A percentile compares a stretch with the other conserved stretches of the same genome.
phyloP scores from a whole-genome alignment of 2,797 vertebrate species.

The Pseudochromis fuscus region DNA sequence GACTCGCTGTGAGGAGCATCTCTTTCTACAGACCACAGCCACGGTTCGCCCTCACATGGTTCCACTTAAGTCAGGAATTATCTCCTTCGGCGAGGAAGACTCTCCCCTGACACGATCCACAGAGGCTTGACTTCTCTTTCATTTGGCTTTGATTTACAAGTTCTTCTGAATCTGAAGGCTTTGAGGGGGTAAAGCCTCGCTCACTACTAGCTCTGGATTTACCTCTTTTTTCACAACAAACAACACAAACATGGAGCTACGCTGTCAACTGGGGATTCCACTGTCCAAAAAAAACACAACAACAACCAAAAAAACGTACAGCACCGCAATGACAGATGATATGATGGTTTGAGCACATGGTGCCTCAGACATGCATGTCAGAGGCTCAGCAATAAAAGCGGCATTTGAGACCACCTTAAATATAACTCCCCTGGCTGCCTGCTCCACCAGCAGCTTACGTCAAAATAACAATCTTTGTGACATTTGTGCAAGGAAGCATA shows the following conservation, averaged over 20 bases:
- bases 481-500: neutral
- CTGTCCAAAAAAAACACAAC: slow-evolving; percentile 6
- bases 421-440: slow-evolving; percentile 19
- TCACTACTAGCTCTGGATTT: slow-evolving; percentile 1
- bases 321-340: slow-evolving; percentile 15
- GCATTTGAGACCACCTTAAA: slow-evolving; percentile 45
- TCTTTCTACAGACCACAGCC: slow-evolving; percentile 38
- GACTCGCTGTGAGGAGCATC: slow-evolving; percentile 33
- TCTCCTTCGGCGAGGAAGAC: slow-evolving; percentile 61
- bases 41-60: slow-evolving; percentile 68
- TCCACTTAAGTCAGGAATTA: slow-evolving; percentile 77
- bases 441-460: slow-evolving; percentile 4
- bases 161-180: slow-evolving; percentile 33
- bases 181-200: neutral
- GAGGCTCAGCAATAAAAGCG: slow-evolving; percentile 6
- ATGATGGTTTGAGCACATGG: slow-evolving; percentile 25
- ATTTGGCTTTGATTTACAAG: slow-evolving; percentile 75
- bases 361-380: slow-evolving; percentile 20
- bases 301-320: no score
- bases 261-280: slow-evolving; percentile 13
- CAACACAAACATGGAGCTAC: slow-evolving; percentile 34
- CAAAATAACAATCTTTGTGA: slow-evolving; percentile 20
- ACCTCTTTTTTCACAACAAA: slow-evolving; percentile 16
- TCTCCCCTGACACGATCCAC: slow-evolving; percentile 57
- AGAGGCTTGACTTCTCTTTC: slow-evolving; percentile 65